Evolutionary conservation across 2,888 invertebrate species (phyloP).

Genomic region (Catocala nupta): DNA sequence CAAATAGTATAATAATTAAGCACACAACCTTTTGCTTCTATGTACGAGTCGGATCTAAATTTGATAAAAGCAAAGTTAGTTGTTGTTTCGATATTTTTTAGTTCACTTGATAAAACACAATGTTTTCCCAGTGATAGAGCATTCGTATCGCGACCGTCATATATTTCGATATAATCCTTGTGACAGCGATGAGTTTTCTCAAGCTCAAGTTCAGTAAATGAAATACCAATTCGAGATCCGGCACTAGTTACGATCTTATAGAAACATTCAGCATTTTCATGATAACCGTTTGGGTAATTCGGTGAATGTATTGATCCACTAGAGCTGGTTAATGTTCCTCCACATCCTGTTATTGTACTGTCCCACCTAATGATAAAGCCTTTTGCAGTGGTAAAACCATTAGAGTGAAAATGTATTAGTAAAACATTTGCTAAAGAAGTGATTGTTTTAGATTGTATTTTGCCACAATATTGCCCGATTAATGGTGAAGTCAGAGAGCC

Average conservation of each 20-base stretch:
- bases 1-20: constrained; percentile 92
- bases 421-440: constrained; percentile 92
- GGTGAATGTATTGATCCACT: constrained; percentile 94
- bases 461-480: constrained; percentile 93
- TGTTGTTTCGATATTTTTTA: constrained; percentile 85
- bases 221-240: constrained; percentile 90
- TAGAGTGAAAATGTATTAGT: constrained; percentile 92
- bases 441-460: constrained; percentile 87
- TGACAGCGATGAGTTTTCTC: constrained; percentile 88
- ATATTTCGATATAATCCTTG: constrained; percentile 90
- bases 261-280: constrained; percentile 91
- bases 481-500: constrained; percentile 90
- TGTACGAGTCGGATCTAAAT: constrained; percentile 90
- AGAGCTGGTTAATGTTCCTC: constrained; percentile 90
- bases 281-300: constrained; percentile 93
- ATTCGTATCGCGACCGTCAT: constrained; percentile 88
- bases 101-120: constrained; percentile 83
- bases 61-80: constrained; percentile 90
- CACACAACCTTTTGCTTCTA: constrained; percentile 91
- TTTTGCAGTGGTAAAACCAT: constrained; percentile 86
- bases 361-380: constrained; percentile 90
- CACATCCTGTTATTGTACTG: constrained; percentile 90
- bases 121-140: constrained; percentile 88
- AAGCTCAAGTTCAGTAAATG: constrained; percentile 91
- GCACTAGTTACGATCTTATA: constrained; percentile 92